Evolutionary conservation across 2,797 vertebrate genomes (phyloP).

Genomic region (Galago senegalensis): DNA sequence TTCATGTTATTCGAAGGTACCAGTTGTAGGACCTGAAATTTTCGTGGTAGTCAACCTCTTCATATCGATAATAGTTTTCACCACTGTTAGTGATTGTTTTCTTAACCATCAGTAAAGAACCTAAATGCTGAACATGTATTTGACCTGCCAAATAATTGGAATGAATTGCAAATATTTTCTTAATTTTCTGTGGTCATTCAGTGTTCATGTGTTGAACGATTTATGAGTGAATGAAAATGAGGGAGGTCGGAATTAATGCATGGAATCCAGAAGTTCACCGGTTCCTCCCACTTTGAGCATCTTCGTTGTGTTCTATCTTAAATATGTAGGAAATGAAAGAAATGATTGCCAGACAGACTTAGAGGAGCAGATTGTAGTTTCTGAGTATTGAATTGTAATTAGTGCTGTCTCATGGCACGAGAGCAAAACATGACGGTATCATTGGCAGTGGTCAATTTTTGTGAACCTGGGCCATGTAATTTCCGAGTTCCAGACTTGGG

Average conservation of each 20-base stretch:
- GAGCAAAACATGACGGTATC: not conserved
- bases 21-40: conserved; percentile 19
- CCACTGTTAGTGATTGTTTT: conserved; percentile 47
- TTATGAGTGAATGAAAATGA: conserved; percentile 61
- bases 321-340: conserved; percentile 42
- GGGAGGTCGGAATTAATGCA: not conserved
- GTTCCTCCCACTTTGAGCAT: not conserved
- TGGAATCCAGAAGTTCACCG: not conserved
- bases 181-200: conserved; percentile 11
- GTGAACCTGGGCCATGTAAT: not conserved
- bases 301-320: conserved; percentile 22
- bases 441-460: not conserved
- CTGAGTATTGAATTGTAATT: not conserved
- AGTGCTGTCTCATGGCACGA: not conserved
- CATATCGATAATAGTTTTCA: conserved; percentile 66
- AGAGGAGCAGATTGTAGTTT: conserved; percentile 55
- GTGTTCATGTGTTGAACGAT: conserved; percentile 45
- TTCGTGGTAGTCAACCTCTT: conserved; percentile 64
- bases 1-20: conserved; percentile 50
- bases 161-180: conserved; percentile 63
- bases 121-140: conserved; percentile 1
- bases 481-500: not conserved
- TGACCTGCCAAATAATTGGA: conserved; percentile 44
- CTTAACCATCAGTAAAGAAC: conserved; percentile 35
- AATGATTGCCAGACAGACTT: not conserved